phyloP scores from a whole-genome alignment of 1,140 invertebrate genomes.

The Lasioglossum baleicum region DNA sequence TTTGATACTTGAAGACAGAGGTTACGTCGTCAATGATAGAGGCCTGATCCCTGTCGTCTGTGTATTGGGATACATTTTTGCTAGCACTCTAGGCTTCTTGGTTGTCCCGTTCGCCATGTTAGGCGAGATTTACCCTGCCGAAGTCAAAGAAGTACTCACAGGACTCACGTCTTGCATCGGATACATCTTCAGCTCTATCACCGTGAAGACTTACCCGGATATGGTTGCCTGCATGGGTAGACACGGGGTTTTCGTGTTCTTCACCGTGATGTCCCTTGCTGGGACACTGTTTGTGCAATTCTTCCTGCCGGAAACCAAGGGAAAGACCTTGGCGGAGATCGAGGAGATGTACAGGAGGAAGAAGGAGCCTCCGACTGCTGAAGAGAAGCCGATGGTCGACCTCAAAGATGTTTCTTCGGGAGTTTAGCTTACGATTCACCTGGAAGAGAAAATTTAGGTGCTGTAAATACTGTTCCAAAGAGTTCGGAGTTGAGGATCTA shows the following conservation, averaged over 20 bases:
- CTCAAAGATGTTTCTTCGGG: neutral
- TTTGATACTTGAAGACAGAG: slow-evolving; percentile 71
- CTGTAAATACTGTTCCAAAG: neutral
- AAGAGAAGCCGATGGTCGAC: neutral
- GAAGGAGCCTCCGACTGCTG: neutral
- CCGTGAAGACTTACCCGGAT: slow-evolving; percentile 86
- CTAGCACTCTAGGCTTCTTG: slow-evolving; percentile 83
- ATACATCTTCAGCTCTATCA: slow-evolving; percentile 87
- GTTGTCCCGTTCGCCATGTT: slow-evolving; percentile 88
- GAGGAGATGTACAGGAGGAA: slow-evolving; percentile 80
- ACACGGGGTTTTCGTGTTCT: slow-evolving; percentile 86
- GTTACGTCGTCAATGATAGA: slow-evolving; percentile 58
- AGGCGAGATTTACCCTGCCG: slow-evolving; percentile 86
- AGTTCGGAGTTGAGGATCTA: neutral
- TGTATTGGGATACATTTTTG: slow-evolving; percentile 82
- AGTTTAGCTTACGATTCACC: neutral
- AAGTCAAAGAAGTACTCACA: slow-evolving; percentile 84
- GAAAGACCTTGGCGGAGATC: slow-evolving; percentile 87
- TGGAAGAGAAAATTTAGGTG: neutral
- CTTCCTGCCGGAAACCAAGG: slow-evolving; percentile 90
- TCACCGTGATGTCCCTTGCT: slow-evolving; percentile 83
- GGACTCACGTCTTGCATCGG: slow-evolving; percentile 84
- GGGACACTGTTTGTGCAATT: slow-evolving; percentile 85
- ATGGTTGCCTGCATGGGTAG: slow-evolving; percentile 81
- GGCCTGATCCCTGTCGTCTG: slow-evolving; percentile 78